Base-by-base conservation (phyloP, 2,113 vertebrate genomes). In the Seriola quinqueradiata region DNA sequence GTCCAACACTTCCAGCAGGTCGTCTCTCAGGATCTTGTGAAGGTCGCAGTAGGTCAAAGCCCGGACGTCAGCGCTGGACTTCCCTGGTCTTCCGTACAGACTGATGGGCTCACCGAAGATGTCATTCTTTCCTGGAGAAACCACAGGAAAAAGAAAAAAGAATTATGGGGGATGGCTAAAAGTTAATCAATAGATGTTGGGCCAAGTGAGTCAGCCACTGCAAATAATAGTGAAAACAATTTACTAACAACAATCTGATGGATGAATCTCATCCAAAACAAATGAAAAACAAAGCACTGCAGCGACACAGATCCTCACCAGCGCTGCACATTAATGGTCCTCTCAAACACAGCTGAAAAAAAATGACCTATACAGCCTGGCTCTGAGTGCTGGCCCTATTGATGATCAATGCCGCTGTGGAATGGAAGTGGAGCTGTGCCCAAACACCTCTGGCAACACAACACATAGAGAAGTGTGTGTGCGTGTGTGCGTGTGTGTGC, bases 41-140 rank as follows among this genome's bases (percentile, higher is more conserved):
- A 99, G 93, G 90, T 99, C 98, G 0, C 98, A 99, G 93, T 99
- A 99, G 67, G 98, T 99, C 92, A 99, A 87, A 34, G 98, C 98
- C 54, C 98, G 94, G 67, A 99, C 98, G 0, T 99, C 98, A 0
- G 98, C 96, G 0, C 94, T 99, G 58, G 98, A 99, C 88, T 99
- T 99, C 55, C 98, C 98, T 0, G 98, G 96, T 65, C 95, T 94
- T 11, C 96, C 95, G 0, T 97, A 98, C 46, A 98, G 95, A 77
- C 96, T 97, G 89, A 99, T 95, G 9, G 97, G 95, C 85, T 99
- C 98, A 28, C 98, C 98, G 59, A 99, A 99, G 75, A 98, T 99
- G 91, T 99, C 98, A 9, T 92, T 92, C 82, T 92, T 93, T 64
- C 92, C 92, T 94, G 28, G 8, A 28, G 14, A 48, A 23, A 50